Conservation (phyloP, 2,797 vertebrate species). For the Pangasius macronema region DNA sequence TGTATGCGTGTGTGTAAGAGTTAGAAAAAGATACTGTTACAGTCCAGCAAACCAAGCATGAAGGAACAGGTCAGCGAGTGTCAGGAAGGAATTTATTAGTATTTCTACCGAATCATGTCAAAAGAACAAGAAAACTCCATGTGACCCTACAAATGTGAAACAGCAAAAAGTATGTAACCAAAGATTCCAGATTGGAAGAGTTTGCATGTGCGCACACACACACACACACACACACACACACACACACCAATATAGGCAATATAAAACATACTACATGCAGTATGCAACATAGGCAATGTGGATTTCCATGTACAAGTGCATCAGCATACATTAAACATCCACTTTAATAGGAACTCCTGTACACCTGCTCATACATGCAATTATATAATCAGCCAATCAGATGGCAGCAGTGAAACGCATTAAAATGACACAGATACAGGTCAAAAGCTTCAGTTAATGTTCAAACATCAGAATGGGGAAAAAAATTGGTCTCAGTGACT, state of each 20-base stretch:
- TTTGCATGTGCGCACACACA: background rate
- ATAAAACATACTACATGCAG: background rate
- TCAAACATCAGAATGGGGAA: background rate
- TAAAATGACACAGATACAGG: background rate
- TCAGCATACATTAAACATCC: background rate
- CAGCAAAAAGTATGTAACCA: slow-evolving; percentile 12
- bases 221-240: slow-evolving; percentile 20
- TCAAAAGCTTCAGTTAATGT: background rate
- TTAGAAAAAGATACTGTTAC: slow-evolving; percentile 52
- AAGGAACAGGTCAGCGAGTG: slow-evolving; percentile 57
- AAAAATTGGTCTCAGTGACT: background rate
- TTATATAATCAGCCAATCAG: background rate
- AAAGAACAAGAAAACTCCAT: slow-evolving; percentile 46
- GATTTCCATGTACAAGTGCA: background rate
- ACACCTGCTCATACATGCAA: background rate
- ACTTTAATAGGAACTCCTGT: background rate
- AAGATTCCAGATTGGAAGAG: background rate
- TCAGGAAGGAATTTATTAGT: slow-evolving; percentile 62
- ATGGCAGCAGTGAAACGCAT: background rate
- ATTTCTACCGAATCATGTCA: slow-evolving; percentile 50
- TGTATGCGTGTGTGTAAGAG: slow-evolving; percentile 24
- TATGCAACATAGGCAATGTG: too few relatives aligned
- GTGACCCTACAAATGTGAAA: slow-evolving; percentile 45
- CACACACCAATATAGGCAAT: background rate
- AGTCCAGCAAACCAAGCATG: slow-evolving; percentile 58